Evolutionary conservation across 2,113 vertebrate genomes (phyloP).

Genomic region (Plotosus lineatus): DNA sequence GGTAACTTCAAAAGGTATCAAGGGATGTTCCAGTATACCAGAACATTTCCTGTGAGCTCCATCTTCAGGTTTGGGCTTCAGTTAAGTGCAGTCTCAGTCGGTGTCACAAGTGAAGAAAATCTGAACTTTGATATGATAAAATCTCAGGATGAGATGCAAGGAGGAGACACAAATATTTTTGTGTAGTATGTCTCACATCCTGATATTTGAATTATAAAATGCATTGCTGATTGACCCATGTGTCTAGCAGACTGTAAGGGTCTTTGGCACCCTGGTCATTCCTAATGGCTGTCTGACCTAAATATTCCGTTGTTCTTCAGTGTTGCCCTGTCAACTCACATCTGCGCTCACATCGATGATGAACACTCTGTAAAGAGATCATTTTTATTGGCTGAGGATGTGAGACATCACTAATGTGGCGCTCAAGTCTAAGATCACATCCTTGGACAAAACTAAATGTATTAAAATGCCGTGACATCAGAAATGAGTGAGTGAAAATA

Average conservation of each 20-base stretch:
- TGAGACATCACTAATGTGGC: constrained; percentile 33
- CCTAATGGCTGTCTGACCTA: constrained; percentile 63
- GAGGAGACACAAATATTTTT: neutral
- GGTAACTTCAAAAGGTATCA: constrained; percentile 32
- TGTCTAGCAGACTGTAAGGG: constrained; percentile 43
- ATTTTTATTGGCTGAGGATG: neutral
- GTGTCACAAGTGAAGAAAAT: neutral
- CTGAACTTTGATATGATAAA: neutral
- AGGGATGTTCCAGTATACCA: constrained; percentile 33
- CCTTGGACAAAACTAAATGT: neutral
- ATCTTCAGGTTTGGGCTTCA: neutral
- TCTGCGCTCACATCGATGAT: constrained; percentile 60
- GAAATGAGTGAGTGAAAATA: constrained; percentile 1
- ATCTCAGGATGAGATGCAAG: neutral
- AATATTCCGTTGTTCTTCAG: constrained; percentile 64
- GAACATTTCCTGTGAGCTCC: constrained; percentile 16
- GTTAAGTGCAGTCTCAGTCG: constrained; percentile 16
- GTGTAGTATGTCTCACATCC: neutral
- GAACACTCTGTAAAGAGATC: constrained; percentile 35
- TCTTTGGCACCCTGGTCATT: constrained; percentile 58
- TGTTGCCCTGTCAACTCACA: constrained; percentile 67
- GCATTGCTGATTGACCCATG: constrained; percentile 22
- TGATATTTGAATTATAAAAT: neutral
- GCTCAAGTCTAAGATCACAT: neutral
- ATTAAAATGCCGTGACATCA: neutral